Percentiles rank a stretch among this genome's conserved stretches.
These are phyloP conservation scores for Diprion similis DNA, from an alignment of 1,140 invertebrate species.

Conservation along the genomic window DNA sequence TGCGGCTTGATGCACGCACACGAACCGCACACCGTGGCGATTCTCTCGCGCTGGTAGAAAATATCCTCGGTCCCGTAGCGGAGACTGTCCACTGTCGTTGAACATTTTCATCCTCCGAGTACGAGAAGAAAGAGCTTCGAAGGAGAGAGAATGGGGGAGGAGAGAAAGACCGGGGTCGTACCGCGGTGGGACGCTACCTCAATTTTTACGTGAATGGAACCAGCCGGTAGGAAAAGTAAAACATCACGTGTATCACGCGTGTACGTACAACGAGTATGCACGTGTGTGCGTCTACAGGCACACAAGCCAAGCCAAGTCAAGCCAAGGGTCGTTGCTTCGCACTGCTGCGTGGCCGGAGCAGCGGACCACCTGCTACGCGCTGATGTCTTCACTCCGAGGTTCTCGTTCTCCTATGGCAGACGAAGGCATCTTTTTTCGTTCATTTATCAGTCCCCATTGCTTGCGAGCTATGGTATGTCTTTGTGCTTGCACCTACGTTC, in stretches of 20 bases:
- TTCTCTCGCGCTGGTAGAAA: too few relatives aligned
- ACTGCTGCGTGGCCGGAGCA: background rate
- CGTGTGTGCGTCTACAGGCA: background rate
- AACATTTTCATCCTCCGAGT: too few relatives aligned
- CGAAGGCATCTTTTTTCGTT: background rate
- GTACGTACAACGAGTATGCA: background rate
- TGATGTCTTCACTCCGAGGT: slow-evolving; percentile 44
- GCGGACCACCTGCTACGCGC: slow-evolving; percentile 9
- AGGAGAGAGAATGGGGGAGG: too few relatives aligned
- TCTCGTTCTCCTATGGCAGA: background rate
- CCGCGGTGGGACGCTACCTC: background rate
- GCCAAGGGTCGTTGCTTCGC: background rate
- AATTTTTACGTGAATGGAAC: slow-evolving; percentile 29
- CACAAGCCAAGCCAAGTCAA: too few relatives aligned
- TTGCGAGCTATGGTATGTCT: background rate
- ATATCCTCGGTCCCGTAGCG: too few relatives aligned
- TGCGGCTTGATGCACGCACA: too few relatives aligned
- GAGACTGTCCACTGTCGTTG: too few relatives aligned
- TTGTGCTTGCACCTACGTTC: slow-evolving; percentile 1
- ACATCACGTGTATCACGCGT: slow-evolving; percentile 36
- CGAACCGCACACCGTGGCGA: too few relatives aligned
- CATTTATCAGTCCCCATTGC: background rate
- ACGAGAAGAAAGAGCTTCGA: too few relatives aligned
- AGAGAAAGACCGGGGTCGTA: background rate
- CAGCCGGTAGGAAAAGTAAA: slow-evolving; percentile 45